Percentiles rank a stretch among this genome's conserved stretches.
Evolutionary conservation across 2,888 invertebrate genomes (phyloP).

Genomic region (Acleris literana): DNA sequence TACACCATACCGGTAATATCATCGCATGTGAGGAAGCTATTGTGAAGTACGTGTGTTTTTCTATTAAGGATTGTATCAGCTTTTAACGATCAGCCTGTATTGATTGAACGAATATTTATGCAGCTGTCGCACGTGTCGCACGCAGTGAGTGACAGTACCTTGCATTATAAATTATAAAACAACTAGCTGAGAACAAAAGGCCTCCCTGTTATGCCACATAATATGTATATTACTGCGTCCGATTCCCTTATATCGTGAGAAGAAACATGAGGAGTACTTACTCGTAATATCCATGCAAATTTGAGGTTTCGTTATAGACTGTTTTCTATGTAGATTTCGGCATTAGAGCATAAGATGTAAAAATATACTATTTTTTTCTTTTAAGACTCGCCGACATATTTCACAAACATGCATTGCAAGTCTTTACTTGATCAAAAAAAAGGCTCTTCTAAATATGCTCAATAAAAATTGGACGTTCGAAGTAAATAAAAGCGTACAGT

Average conservation of each 20-base stretch:
- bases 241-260: background rate
- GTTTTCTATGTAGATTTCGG: no score
- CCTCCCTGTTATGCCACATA: background rate
- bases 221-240: background rate
- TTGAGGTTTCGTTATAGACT: no score
- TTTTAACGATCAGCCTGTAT: constrained; percentile 16
- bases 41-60: no score
- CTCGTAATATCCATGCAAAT: background rate
- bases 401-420: no score
- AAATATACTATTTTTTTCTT: no score
- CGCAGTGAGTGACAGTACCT: constrained; percentile 12
- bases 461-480: no score
- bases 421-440: no score
- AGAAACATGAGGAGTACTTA: background rate
- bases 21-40: background rate
- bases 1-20: constrained; percentile 3
- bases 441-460: no score
- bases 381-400: no score
- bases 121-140: constrained; percentile 19
- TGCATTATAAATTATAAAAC: constrained; percentile 5
- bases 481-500: no score
- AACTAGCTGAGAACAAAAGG: background rate
- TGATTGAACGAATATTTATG: constrained; percentile 18
- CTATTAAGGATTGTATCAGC: background rate
- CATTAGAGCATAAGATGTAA: no score